Evolutionary conservation across 92 coral and sea anemone genomes (phyloP).

Genomic region (Nematostella vectensis): DNA sequence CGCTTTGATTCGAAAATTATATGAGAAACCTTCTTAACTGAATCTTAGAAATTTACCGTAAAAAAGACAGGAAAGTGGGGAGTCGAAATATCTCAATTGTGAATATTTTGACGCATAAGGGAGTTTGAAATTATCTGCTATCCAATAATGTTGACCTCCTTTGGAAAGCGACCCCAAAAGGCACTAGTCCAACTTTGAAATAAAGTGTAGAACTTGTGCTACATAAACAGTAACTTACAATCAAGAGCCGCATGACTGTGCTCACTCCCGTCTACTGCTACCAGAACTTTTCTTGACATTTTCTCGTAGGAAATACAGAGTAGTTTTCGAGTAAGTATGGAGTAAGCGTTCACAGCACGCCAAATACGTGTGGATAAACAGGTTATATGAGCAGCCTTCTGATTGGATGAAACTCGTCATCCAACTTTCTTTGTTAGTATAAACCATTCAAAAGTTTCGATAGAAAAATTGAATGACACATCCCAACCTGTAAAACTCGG

Average conservation of each 20-base stretch:
- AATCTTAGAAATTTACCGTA: background rate
- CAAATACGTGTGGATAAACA: too few species aligned
- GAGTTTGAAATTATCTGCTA: background rate
- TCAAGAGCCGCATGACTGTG: constrained; percentile 26
- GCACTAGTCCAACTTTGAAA: too few species aligned
- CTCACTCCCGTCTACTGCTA: constrained; percentile 48
- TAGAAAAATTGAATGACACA: too few species aligned
- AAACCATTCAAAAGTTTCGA: background rate
- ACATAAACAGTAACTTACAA: constrained; percentile 39
- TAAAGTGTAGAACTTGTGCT: too few species aligned
- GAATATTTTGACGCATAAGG: background rate
- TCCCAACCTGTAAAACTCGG: too few species aligned
- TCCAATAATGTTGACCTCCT: background rate
- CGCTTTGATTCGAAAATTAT: too few species aligned
- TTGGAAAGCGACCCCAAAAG: too few species aligned
- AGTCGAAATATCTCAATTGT: background rate
- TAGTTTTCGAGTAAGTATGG: background rate
- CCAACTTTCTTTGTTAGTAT: too few species aligned
- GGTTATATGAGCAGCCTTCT: background rate
- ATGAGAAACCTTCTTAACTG: background rate
- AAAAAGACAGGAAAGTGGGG: background rate
- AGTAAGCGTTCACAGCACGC: too few species aligned
- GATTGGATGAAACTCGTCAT: background rate
- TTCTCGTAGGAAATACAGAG: background rate
- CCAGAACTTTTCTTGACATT: constrained; percentile 12